Conservation (phyloP, 2,888 invertebrate genomes). For the Eremobia ochroleuca region DNA sequence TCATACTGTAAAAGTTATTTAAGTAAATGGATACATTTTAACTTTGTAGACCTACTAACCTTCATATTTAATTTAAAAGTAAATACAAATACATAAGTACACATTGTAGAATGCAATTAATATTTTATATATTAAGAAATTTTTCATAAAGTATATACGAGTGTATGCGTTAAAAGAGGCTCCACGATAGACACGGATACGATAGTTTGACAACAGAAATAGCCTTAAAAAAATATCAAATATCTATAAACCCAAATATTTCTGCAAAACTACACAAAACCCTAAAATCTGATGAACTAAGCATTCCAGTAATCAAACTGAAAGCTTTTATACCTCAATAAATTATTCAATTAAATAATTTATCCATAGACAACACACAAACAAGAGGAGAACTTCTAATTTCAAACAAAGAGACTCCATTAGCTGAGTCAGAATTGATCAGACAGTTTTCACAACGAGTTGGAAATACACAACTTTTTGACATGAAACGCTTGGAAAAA, state of each 20-base stretch:
- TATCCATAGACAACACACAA: constrained; percentile 34
- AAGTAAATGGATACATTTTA: too few relatives aligned
- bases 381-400: constrained; percentile 41
- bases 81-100: not conserved
- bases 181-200: not conserved
- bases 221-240: not conserved
- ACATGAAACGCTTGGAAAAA: constrained; percentile 22
- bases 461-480: constrained; percentile 36
- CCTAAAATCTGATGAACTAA: constrained; percentile 37
- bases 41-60: not conserved
- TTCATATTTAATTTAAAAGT: not conserved
- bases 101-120: not conserved
- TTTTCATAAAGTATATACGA: not conserved
- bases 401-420: constrained; percentile 55
- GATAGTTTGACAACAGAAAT: constrained; percentile 16
- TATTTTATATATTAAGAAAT: too few relatives aligned
- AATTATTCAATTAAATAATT: constrained; percentile 46
- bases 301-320: constrained; percentile 27
- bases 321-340: constrained; percentile 47
- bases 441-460: constrained; percentile 38
- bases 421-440: constrained; percentile 44
- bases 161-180: not conserved
- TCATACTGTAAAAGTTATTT: too few relatives aligned
- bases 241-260: constrained; percentile 10
- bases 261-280: constrained; percentile 5